Percentiles rank a stretch among this genome's conserved stretches.
Conservation (phyloP, 2,797 vertebrate genomes). For the Alexandromys oeconomus region DNA sequence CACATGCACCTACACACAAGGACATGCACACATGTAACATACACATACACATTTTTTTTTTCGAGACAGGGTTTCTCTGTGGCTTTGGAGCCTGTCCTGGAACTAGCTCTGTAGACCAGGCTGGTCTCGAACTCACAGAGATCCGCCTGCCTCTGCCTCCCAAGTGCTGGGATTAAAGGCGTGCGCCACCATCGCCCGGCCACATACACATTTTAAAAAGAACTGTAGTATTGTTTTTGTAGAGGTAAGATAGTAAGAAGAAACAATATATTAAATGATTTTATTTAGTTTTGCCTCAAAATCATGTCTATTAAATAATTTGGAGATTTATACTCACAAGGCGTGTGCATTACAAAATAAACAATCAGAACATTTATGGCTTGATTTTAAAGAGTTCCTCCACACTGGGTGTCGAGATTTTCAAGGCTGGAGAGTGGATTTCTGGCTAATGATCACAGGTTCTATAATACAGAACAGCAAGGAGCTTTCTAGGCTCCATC, state of each 20-base stretch:
- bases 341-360: constrained; percentile 24
- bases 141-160: no score
- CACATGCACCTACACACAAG: neutral
- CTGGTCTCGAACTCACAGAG: no score
- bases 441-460: constrained; percentile 28
- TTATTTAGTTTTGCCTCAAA: constrained; percentile 62
- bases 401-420: neutral
- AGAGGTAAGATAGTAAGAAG: constrained; percentile 39
- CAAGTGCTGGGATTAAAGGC: no score
- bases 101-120: no score
- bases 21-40: neutral
- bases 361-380: constrained; percentile 29
- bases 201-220: neutral
- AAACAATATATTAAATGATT: neutral
- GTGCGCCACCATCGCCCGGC: no score
- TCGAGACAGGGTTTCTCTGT: no score
- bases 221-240: neutral
- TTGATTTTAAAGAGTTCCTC: constrained; percentile 11
- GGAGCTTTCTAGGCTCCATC: constrained; percentile 14
- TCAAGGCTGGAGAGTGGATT: neutral
- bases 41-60: neutral
- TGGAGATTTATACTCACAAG: constrained; percentile 31
- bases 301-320: constrained; percentile 61
- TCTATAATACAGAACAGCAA: neutral
- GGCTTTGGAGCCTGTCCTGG: no score